These are phyloP conservation scores for Andrena fulva DNA, from an alignment of 2,888 invertebrate species.

Conservation along the genomic window DNA sequence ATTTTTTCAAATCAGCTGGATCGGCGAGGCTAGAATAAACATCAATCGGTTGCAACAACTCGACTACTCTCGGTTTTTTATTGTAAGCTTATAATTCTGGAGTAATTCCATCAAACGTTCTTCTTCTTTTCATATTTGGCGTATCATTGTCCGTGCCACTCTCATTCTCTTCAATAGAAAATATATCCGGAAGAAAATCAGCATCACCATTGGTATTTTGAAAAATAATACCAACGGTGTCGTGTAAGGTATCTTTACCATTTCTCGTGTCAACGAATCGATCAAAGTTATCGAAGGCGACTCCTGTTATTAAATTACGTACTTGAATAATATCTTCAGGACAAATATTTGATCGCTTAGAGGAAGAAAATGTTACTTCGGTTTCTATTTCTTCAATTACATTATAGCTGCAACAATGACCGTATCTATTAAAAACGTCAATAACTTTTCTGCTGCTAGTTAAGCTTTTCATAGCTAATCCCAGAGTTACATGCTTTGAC, in stretches of 20 bases:
- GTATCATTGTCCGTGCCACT: background rate
- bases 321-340: slow-evolving; percentile 45
- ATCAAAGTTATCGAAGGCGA: slow-evolving; percentile 70
- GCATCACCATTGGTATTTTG: slow-evolving; percentile 35
- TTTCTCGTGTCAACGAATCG: slow-evolving; percentile 68
- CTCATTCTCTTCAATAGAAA: too few relatives aligned
- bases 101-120: too few relatives aligned
- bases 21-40: too few relatives aligned
- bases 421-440: slow-evolving; percentile 10
- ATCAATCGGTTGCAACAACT: too few relatives aligned
- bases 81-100: too few relatives aligned
- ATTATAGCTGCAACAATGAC: slow-evolving; percentile 14
- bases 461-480: background rate
- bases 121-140: too few relatives aligned
- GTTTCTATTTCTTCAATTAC: slow-evolving; percentile 15
- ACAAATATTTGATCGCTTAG: slow-evolving; percentile 16
- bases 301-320: slow-evolving; percentile 47
- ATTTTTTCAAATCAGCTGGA: background rate
- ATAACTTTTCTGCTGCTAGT: slow-evolving; percentile 18
- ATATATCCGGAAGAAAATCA: too few relatives aligned
- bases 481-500: slow-evolving; percentile 4
- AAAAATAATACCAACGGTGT: slow-evolving; percentile 70
- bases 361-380: slow-evolving; percentile 8
- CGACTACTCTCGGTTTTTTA: too few relatives aligned
- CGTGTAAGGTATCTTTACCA: slow-evolving; percentile 72